Evolutionary conservation across 2,888 invertebrate species (phyloP).

Genomic region (Callyntrura sp.): DNA sequence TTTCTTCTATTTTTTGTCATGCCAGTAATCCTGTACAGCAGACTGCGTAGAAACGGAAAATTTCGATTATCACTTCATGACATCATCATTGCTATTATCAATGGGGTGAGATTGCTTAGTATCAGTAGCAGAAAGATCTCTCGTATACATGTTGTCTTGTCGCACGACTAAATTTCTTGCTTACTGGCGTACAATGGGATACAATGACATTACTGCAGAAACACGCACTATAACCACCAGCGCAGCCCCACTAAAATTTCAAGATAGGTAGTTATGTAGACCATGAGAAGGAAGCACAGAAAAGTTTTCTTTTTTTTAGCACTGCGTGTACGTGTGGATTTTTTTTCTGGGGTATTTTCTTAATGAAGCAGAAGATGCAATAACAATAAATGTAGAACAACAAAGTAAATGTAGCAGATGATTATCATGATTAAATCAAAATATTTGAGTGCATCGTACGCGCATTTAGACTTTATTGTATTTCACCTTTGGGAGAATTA

Average conservation of each 20-base stretch:
- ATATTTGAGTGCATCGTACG: neutral
- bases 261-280: neutral
- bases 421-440: constrained; percentile 31
- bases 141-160: neutral
- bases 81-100: constrained; percentile 3
- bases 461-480: neutral
- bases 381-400: neutral
- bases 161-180: neutral
- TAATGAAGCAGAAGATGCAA: constrained; percentile 20
- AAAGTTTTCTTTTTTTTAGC: no score
- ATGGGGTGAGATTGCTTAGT: constrained; percentile 11
- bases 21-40: constrained; percentile 34
- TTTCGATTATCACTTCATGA: constrained; percentile 58
- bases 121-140: neutral
- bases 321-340: no score
- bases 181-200: neutral
- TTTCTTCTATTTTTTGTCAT: constrained; percentile 46
- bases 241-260: neutral
- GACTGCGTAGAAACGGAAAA: constrained; percentile 60
- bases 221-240: neutral
- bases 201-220: neutral
- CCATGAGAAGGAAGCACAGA: neutral
- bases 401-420: constrained; percentile 7
- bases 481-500: neutral
- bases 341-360: neutral